A percentile compares a stretch with the other conserved stretches of the same genome.
These are phyloP conservation scores for Mobula birostris DNA, from an alignment of 2,113 vertebrate species.

Conservation along the genomic window DNA sequence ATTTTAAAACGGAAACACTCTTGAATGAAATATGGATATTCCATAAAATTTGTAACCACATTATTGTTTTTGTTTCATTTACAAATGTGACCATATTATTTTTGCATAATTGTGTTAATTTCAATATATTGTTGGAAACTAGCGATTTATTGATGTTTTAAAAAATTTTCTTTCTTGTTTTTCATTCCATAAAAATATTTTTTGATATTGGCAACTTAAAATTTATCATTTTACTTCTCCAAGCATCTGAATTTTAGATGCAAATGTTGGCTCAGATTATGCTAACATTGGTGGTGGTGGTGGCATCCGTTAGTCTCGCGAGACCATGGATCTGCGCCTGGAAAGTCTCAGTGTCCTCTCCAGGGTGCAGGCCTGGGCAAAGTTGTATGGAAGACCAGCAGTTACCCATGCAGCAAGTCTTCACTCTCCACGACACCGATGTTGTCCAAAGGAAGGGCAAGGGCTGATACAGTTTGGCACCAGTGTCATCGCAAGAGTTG, in stretches of 20 bases:
- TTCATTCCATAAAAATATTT: not conserved
- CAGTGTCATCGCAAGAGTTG: too few relatives aligned
- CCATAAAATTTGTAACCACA: not conserved
- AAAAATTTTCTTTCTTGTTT: not conserved
- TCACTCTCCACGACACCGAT: too few relatives aligned
- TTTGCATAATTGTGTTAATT: conserved; percentile 4
- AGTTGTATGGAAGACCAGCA: too few relatives aligned
- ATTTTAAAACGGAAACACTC: conserved; percentile 8
- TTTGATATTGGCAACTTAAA: too few relatives aligned
- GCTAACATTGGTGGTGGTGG: too few relatives aligned
- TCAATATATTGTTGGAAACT: not conserved
- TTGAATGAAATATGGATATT: not conserved
- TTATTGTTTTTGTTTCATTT: not conserved
- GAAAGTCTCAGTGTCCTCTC: too few relatives aligned
- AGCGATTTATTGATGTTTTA: not conserved
- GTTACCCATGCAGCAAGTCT: too few relatives aligned
- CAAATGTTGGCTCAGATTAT: not conserved
- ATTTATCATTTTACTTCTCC: not conserved
- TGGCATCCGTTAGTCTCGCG: too few relatives aligned
- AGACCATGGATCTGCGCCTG: too few relatives aligned
- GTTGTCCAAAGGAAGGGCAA: too few relatives aligned
- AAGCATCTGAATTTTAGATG: conserved; percentile 11
- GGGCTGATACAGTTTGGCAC: too few relatives aligned
- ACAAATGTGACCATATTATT: not conserved
- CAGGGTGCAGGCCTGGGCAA: too few relatives aligned